Evolutionary conservation across 2,888 invertebrate genomes (phyloP), one percentile per base, ranked within the genome.

Genomic region (Melinopterus prodromus): DNA sequence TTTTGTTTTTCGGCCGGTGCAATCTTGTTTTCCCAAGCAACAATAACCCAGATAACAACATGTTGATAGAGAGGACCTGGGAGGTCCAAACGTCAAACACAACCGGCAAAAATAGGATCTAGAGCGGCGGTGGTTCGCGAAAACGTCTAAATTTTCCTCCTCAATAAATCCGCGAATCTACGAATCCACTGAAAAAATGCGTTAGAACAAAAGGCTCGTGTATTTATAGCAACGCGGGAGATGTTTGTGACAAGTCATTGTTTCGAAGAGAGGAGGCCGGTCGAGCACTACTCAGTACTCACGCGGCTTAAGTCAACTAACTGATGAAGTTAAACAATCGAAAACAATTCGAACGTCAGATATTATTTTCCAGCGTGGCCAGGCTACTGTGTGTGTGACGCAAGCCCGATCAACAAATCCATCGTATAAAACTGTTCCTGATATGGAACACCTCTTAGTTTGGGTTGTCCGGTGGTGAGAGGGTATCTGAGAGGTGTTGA

Each of bases 211-310:
- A 53, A 53, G 53, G 53, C 12, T 53, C 53, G 53, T 12, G 53
- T 53, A 53, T 9, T 53, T 53, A 53, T 53, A 53, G 53, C 7
- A 53, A 53, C 12, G 53, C 53, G 53, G 5, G 53, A 53, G 53
- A 53, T 76, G 76, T 79, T 79, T 79, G 76, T 78, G 70, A 76
- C 77, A 74, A 79, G 79, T 79, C 79, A 79, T 79, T 79, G 79
- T 79, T 74, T 70, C 77, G 53, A 53, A 53, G 53, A 74, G 79
- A 77, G 77, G 79, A 79, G 77, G 16, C 70, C 78, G 9, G 53
- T 53, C 53, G 53, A 9, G 53, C 7, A 53, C 53, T 1, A 53
- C 53, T 53, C 7, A 53, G 3, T 1, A 53, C 53, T 53, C 53
- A 53, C 53, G 53, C 53, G 53, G 5, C 69, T 35, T 74, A 70